phyloP scores from a whole-genome alignment of 2,888 invertebrate species.

The Lamproptera curius region DNA sequence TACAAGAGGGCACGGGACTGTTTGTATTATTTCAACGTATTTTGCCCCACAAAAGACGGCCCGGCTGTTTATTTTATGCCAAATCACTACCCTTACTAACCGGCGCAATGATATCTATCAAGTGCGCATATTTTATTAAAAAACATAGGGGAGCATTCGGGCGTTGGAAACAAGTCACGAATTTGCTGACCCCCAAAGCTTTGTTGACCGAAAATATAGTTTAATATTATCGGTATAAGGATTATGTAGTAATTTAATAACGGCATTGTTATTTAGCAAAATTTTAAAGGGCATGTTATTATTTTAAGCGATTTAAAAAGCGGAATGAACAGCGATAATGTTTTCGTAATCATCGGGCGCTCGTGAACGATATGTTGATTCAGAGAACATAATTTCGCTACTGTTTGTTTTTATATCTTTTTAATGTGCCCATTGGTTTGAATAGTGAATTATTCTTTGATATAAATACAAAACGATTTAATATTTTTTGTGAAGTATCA shows the following conservation, averaged over 20 bases:
- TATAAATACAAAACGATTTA: no score
- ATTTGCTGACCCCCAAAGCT: constrained; percentile 9
- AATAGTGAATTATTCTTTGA: no score
- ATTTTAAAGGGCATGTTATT: constrained; percentile 33
- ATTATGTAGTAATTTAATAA: constrained; percentile 1
- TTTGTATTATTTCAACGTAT: constrained; percentile 72
- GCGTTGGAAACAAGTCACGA: constrained; percentile 29
- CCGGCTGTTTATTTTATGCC: constrained; percentile 70
- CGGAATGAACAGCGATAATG: constrained; percentile 34
- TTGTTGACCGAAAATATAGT: constrained; percentile 19
- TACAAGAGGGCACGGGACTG: constrained; percentile 50
- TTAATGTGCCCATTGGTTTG: neutral
- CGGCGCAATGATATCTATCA: constrained; percentile 64
- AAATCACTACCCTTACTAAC: constrained; percentile 63
- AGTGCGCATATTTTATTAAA: constrained; percentile 66
- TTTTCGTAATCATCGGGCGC: constrained; percentile 31
- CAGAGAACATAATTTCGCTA: constrained; percentile 10
- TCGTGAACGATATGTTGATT: constrained; percentile 32
- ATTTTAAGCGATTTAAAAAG: constrained; percentile 43
- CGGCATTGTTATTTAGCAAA: constrained; percentile 17
- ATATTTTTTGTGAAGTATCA: no score
- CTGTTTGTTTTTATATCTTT: neutral
- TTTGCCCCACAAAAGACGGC: constrained; percentile 63
- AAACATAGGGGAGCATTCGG: constrained; percentile 54
- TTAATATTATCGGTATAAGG: constrained; percentile 2